These are phyloP conservation scores for Leptatherina wallacei DNA, from an alignment of 2,797 vertebrate species.

Conservation along the genomic window DNA sequence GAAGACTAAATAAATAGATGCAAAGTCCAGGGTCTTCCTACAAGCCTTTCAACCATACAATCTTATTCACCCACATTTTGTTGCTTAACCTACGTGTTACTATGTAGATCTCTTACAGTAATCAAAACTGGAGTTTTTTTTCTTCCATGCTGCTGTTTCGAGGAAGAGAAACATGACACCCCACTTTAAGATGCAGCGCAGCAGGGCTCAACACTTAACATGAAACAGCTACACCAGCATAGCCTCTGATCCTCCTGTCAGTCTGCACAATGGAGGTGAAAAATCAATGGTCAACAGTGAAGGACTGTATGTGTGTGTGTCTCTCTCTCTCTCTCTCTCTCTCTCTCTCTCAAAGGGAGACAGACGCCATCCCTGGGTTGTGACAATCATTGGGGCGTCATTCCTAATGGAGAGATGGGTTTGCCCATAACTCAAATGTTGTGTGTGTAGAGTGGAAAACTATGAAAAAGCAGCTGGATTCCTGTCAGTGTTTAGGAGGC, in stretches of 20 bases:
- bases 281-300: slow-evolving; percentile 38
- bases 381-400: neutral
- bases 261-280: slow-evolving; percentile 19
- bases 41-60: neutral
- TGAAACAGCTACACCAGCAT: neutral
- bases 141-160: slow-evolving; percentile 14
- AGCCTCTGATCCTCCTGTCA: slow-evolving; percentile 3
- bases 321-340: no score
- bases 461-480: neutral
- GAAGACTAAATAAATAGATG: neutral
- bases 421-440: neutral
- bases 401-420: neutral
- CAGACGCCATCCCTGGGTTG: neutral
- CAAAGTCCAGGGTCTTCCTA: neutral
- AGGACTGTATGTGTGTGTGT: neutral
- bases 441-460: neutral
- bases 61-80: neutral
- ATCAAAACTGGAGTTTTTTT: slow-evolving; percentile 10
- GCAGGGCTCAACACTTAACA: slow-evolving; percentile 15
- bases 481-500: neutral
- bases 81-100: neutral
- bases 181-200: slow-evolving; percentile 28
- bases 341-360: neutral
- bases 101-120: neutral
- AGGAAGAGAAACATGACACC: slow-evolving; percentile 46